Evolutionary conservation across 2,888 invertebrate species (phyloP).

Genomic region (Melinopterus prodromus): DNA sequence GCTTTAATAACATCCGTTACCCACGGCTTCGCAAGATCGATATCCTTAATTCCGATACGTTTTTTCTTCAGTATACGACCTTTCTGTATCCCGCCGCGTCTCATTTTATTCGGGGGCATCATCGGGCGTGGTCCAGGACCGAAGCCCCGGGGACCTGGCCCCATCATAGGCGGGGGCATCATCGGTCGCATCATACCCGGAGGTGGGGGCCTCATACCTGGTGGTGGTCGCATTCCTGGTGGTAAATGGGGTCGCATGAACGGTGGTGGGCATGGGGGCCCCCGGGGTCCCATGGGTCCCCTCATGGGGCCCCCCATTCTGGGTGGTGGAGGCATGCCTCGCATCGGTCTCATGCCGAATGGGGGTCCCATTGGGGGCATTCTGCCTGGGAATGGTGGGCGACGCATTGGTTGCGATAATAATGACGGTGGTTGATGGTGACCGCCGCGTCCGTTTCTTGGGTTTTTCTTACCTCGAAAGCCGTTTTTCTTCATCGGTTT

Average conservation of each 20-base stretch:
- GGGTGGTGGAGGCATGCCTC: constrained; percentile 42
- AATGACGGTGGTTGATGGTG: constrained; percentile 45
- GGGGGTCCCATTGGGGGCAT: constrained; percentile 49
- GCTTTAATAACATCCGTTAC: constrained; percentile 65
- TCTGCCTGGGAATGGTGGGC: constrained; percentile 45
- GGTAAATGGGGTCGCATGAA: constrained; percentile 42
- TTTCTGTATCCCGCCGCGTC: constrained; percentile 48
- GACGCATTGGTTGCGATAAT: constrained; percentile 39
- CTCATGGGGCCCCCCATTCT: constrained; percentile 43
- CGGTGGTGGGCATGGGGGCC: constrained; percentile 38
- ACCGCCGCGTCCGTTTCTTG: constrained; percentile 43
- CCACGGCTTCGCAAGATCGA: constrained; percentile 66
- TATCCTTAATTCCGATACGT: constrained; percentile 47
- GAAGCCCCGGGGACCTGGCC: constrained; percentile 32
- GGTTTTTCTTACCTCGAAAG: constrained; percentile 43
- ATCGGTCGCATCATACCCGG: constrained; percentile 38
- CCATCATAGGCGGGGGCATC: constrained; percentile 48
- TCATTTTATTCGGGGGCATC: constrained; percentile 42
- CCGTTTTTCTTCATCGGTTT: constrained; percentile 40
- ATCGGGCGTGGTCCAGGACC: constrained; percentile 35
- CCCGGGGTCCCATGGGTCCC: constrained; percentile 36
- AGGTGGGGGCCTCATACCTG: constrained; percentile 39
- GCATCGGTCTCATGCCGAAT: constrained; percentile 48
- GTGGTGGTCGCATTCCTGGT: constrained; percentile 44
- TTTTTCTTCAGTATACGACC: constrained; percentile 53